Conservation (phyloP, 2,888 invertebrate genomes). For the Drosophila aldrichi region DNA sequence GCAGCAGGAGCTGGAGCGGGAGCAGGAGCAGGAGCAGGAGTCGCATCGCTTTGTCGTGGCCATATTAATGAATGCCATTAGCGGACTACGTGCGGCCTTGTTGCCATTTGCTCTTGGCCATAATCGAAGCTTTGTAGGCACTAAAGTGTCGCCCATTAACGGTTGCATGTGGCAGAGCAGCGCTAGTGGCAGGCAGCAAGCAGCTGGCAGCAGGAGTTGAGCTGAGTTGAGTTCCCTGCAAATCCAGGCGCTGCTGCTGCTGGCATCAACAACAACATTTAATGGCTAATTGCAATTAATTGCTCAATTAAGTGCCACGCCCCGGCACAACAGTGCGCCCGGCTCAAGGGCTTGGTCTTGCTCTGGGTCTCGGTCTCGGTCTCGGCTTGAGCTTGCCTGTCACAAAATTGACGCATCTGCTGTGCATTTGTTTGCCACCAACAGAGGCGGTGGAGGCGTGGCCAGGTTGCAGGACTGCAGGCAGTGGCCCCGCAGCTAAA, state of each 20-base stretch:
- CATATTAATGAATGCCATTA: constrained; percentile 63
- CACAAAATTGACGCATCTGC: constrained; percentile 47
- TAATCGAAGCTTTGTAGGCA: constrained; percentile 41
- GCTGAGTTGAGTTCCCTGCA: background rate
- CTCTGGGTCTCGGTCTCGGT: background rate
- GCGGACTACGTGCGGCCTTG: constrained; percentile 45
- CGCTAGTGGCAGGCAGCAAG: constrained; percentile 6
- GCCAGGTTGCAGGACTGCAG: constrained; percentile 1
- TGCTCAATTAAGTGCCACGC: constrained; percentile 58
- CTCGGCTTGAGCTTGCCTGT: constrained; percentile 14
- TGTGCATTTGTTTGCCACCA: constrained; percentile 48
- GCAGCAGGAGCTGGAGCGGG: background rate
- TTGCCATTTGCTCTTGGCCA: constrained; percentile 39
- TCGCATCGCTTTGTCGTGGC: constrained; percentile 18
- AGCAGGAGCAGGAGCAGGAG: background rate
- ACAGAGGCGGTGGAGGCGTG: constrained; percentile 16
- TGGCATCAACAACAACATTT: constrained; percentile 31
- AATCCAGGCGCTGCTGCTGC: background rate
- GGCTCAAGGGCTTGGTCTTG: background rate
- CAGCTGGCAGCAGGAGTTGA: background rate
- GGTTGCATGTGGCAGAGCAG: constrained; percentile 44
- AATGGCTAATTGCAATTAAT: constrained; percentile 69
- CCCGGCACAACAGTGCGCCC: constrained; percentile 1
- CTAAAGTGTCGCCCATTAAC: constrained; percentile 60
- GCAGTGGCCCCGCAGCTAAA: constrained; percentile 14